Evolutionary conservation across 2,797 vertebrate species (phyloP).

Genomic region (Lateolabrax maculatus): DNA sequence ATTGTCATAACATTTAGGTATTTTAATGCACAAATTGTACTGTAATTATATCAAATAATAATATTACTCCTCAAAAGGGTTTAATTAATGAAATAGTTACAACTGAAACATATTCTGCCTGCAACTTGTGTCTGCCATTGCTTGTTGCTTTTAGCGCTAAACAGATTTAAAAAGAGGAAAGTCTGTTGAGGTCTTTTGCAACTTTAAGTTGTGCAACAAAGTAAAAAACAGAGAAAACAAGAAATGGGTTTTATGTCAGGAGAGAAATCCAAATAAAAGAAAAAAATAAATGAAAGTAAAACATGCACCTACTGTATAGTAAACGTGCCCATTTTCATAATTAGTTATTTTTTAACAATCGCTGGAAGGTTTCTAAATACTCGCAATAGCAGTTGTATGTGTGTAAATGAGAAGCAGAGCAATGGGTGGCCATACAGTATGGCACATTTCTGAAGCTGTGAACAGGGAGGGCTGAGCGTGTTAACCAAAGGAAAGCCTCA

Average conservation of each 20-base stretch:
- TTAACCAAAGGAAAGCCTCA: constrained; percentile 72
- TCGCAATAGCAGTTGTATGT: constrained; percentile 17
- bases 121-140: neutral
- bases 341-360: constrained; percentile 24
- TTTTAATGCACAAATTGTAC: neutral
- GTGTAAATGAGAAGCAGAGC: constrained; percentile 38
- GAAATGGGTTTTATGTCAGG: neutral
- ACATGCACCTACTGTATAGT: neutral
- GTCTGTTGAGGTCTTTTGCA: neutral
- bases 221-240: neutral
- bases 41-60: neutral
- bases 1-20: neutral
- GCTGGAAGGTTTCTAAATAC: constrained; percentile 22
- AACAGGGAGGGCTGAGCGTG: constrained; percentile 59
- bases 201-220: neutral
- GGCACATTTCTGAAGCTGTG: constrained; percentile 55
- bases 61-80: neutral
- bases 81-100: neutral
- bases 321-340: constrained; percentile 5
- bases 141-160: neutral
- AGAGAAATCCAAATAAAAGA: neutral
- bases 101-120: neutral
- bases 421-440: constrained; percentile 50
- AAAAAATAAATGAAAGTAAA: neutral
- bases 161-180: neutral